Evolutionary conservation across 2,113 vertebrate species (phyloP).

Genomic region (Cranoglanis bouderius): DNA sequence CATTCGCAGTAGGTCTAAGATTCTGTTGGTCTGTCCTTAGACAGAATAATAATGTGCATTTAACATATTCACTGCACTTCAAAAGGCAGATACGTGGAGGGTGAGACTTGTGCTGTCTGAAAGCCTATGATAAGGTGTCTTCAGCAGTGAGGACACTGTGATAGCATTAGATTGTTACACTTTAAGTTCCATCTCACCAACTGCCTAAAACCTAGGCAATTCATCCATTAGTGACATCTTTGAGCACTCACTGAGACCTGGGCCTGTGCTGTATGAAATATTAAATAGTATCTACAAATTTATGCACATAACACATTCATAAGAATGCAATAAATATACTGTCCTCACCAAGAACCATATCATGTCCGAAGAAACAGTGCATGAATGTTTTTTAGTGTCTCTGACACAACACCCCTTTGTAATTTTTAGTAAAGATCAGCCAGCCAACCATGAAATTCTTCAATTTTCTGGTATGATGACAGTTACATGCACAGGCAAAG

Average conservation of each 20-base stretch:
- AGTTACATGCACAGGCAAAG: neutral
- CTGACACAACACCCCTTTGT: neutral
- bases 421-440: conserved; percentile 31
- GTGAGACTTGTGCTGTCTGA: conserved; percentile 35
- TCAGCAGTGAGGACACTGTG: conserved; percentile 10
- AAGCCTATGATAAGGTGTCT: conserved; percentile 36
- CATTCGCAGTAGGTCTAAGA: conserved; percentile 28
- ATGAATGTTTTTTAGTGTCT: neutral
- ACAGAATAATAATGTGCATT: conserved; percentile 52
- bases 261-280: conserved; percentile 36
- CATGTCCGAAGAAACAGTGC: conserved; percentile 3
- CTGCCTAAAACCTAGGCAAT: conserved; percentile 16
- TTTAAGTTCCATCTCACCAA: conserved; percentile 28
- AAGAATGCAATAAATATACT: conserved; percentile 21
- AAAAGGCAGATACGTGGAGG: conserved; percentile 27
- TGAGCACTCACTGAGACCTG: neutral
- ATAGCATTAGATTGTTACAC: conserved; percentile 36
- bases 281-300: conserved; percentile 38
- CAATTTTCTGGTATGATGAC: neutral
- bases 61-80: conserved; percentile 47
- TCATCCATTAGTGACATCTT: conserved; percentile 46
- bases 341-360: neutral
- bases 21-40: conserved; percentile 45
- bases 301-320: conserved; percentile 25
- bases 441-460: conserved; percentile 6